Evolutionary conservation across 2,113 vertebrate species (phyloP), one percentile per base, ranked within the genome.

Genomic region (Dasyprocta punctata): DNA sequence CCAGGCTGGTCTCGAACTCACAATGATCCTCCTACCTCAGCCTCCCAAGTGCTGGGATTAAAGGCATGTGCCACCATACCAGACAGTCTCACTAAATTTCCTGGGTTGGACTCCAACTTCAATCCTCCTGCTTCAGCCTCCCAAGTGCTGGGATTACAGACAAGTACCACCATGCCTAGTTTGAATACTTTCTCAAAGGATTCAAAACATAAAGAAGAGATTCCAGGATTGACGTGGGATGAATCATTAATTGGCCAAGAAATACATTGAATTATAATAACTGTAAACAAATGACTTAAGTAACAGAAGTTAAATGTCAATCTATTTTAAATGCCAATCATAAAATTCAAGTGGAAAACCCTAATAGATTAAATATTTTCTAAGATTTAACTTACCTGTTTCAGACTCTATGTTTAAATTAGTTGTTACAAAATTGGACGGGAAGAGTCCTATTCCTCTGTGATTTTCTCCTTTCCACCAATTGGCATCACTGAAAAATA

Each of bases 391-490:
- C 98, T 97, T 96, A 99, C 99, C 99, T 98, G 99, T 96, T 96
- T 99, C 99, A 0, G 99, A 98, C 54, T 99, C 99, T 61, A 98
- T 98, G 20, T 97, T 99, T 98, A 99, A 98, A 96, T 99, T 99
- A 92, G 99, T 98, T 71, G 99, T 99, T 94, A 99, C 99, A 94
- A 99, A 99, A 98, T 99, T 99, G 61, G 99, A 99, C 1, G 99
- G 99, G 92, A 99, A 99, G 44, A 99, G 99, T 14, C 99, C 99
- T 13, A 99, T 97, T 97, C 99, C 99, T 99, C 99, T 99, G 94
- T 99, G 99, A 97, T 99, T 99, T 98, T 99, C 99, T 96, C 99
- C 99, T 97, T 99, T 99, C 99, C 99, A 99, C 99, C 99, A 99
- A 84, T 99, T 99, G 97, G 99, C 98, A 96, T 99, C 99, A 86